phyloP scores from a whole-genome alignment of 2,888 invertebrate species.

The Sesia bembeciformis region DNA sequence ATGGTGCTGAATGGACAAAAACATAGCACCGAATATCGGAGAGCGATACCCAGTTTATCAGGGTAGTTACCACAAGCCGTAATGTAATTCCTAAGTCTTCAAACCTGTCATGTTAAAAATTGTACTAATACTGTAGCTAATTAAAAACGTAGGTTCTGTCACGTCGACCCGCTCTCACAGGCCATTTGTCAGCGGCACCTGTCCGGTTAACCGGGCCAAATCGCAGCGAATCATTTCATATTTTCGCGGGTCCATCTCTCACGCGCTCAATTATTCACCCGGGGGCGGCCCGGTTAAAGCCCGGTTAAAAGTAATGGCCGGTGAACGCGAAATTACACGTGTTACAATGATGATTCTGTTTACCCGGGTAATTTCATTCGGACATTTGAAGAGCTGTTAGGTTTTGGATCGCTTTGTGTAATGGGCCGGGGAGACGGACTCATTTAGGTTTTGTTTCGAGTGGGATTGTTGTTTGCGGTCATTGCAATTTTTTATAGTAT shows the following conservation, averaged over 20 bases:
- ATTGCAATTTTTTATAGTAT: too few relatives aligned
- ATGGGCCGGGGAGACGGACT: slow-evolving; percentile 16
- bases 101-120: too few relatives aligned
- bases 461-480: too few relatives aligned
- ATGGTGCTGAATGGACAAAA: too few relatives aligned
- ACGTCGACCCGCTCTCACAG: slow-evolving; percentile 3
- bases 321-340: slow-evolving; percentile 63
- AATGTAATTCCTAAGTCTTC: too few relatives aligned
- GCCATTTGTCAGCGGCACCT: slow-evolving; percentile 33
- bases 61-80: too few relatives aligned
- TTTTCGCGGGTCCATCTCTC: slow-evolving; percentile 61
- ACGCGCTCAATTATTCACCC: slow-evolving; percentile 61
- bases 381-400: slow-evolving; percentile 54
- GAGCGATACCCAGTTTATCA: too few relatives aligned
- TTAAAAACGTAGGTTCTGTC: too few relatives aligned
- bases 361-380: slow-evolving; percentile 20
- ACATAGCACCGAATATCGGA: too few relatives aligned
- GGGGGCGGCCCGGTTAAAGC: slow-evolving; percentile 10
- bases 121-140: too few relatives aligned
- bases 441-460: too few relatives aligned
- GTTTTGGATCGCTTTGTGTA: slow-evolving; percentile 54
- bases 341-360: slow-evolving; percentile 65
- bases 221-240: slow-evolving; percentile 56
- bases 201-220: slow-evolving; percentile 14
- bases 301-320: slow-evolving; percentile 61